phyloP scores from a whole-genome alignment of 2,113 vertebrate species.

The Periophthalmus modestus region DNA sequence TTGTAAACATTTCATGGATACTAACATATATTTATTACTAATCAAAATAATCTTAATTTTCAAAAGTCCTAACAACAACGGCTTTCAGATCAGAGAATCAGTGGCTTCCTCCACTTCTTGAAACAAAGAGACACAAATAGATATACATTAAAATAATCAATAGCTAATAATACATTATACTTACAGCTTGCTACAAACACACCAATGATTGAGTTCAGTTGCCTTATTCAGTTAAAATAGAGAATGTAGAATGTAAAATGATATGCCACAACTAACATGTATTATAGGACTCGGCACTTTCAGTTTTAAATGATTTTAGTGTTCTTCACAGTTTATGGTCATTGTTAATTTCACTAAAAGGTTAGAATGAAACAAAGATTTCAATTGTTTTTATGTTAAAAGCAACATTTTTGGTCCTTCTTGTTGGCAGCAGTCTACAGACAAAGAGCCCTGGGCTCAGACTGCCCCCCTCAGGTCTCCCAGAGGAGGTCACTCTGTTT shows the following conservation, averaged over 20 bases:
- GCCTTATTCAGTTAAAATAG: constrained; percentile 72
- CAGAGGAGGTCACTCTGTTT: constrained; percentile 81
- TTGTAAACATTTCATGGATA: background rate
- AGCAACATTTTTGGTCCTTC: background rate
- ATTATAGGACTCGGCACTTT: constrained; percentile 57
- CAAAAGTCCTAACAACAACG: background rate
- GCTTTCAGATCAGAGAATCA: background rate
- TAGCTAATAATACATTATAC: background rate
- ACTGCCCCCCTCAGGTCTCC: constrained; percentile 74
- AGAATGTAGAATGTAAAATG: constrained; percentile 40
- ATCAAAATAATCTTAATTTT: background rate
- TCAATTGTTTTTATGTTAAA: constrained; percentile 2
- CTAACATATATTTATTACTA: background rate
- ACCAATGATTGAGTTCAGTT: constrained; percentile 17
- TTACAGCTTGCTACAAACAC: constrained; percentile 2
- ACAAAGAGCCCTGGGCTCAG: constrained; percentile 26
- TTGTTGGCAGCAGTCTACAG: background rate
- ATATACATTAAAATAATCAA: background rate
- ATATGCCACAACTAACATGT: constrained; percentile 35
- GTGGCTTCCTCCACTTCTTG: background rate
- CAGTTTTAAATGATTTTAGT: constrained; percentile 45
- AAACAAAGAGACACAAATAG: background rate
- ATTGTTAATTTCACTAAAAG: constrained; percentile 54
- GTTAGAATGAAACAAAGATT: constrained; percentile 6
- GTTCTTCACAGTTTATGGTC: constrained; percentile 21